Conservation (phyloP, 1,140 invertebrate species). For the Micrasema longulum region DNA sequence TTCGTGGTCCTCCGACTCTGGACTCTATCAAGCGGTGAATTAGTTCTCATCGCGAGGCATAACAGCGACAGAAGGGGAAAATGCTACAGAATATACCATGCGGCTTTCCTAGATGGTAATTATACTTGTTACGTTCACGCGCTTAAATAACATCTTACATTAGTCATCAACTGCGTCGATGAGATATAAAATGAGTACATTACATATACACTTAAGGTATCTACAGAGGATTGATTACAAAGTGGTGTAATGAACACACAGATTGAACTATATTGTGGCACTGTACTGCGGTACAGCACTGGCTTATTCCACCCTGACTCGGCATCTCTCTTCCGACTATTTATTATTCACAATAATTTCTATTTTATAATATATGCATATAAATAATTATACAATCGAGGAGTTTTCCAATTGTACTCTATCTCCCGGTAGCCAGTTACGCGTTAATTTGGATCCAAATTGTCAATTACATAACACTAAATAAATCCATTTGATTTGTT, state of each 20-base stretch:
- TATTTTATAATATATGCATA: no score
- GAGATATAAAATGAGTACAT: conserved; percentile 14
- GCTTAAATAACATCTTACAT: conserved; percentile 14
- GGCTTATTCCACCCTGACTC: no score
- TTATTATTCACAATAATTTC: neutral
- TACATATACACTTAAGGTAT: conserved; percentile 9
- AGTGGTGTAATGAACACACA: conserved; percentile 17
- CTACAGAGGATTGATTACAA: neutral
- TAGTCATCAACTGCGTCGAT: conserved; percentile 6
- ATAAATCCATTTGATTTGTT: no score
- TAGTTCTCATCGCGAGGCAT: conserved; percentile 17
- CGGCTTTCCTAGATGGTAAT: neutral
- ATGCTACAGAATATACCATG: conserved; percentile 19
- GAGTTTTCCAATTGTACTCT: no score
- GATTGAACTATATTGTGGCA: conserved; percentile 1
- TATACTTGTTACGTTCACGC: neutral
- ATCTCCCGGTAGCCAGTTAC: no score
- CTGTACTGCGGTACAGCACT: neutral
- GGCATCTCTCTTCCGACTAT: neutral
- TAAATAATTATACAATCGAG: no score
- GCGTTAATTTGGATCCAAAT: no score
- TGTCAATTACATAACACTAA: no score
- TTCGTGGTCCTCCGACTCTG: neutral
- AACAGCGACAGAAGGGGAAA: conserved; percentile 24
- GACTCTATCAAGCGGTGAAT: conserved; percentile 20